Percentiles rank a stretch among this genome's conserved stretches.
Evolutionary conservation across 2,888 invertebrate species (phyloP).

Genomic region (Monopis laevigella): DNA sequence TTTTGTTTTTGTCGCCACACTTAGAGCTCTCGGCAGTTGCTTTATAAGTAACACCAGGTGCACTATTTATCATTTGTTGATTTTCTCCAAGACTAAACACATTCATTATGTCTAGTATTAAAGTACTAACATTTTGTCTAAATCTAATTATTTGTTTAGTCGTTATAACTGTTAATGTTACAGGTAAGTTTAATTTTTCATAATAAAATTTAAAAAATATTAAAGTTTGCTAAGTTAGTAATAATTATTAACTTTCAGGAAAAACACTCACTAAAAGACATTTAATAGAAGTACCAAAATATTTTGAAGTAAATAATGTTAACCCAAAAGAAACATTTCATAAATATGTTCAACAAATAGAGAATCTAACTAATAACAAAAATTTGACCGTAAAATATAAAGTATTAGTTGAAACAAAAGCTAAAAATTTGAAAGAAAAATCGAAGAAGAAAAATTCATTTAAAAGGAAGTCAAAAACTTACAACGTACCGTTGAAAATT

Average conservation of each 20-base stretch:
- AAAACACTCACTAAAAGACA: not conserved
- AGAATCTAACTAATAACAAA: not conserved
- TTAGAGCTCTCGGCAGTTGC: not conserved
- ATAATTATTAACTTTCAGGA: no score
- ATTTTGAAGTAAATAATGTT: not conserved
- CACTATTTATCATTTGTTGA: not conserved
- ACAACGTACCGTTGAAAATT: slow-evolving; percentile 47
- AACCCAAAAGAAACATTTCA: slow-evolving; percentile 2
- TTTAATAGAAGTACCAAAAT: not conserved
- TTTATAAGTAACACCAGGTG: not conserved
- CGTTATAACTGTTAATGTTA: no score
- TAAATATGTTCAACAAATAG: not conserved
- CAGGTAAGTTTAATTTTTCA: no score
- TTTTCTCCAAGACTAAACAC: no score
- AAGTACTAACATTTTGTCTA: no score
- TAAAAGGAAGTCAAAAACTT: slow-evolving; percentile 35
- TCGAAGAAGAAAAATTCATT: not conserved
- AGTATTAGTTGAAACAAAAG: not conserved
- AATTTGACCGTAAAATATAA: slow-evolving; percentile 3
- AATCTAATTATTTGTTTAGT: no score
- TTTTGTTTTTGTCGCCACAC: not conserved
- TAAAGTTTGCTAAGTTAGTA: no score
- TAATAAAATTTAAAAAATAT: no score
- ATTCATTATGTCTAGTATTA: no score
- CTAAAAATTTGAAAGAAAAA: not conserved